These are phyloP conservation scores for Connochaetes taurinus DNA, from an alignment of 2,113 vertebrate species.

Conservation along the genomic window DNA sequence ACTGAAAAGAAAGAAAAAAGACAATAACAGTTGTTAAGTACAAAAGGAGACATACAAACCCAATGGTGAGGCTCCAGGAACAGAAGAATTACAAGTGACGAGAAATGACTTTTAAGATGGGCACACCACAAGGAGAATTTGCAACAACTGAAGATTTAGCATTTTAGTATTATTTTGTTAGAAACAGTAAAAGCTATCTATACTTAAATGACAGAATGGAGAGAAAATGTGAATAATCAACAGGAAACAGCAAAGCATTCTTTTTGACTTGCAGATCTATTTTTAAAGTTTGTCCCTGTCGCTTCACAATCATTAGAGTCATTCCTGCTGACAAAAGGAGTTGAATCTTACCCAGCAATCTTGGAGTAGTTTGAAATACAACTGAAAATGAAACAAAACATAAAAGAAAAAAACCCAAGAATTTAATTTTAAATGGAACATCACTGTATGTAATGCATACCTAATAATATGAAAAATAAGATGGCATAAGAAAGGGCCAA, in stretches of 20 bases:
- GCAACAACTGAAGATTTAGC: neutral
- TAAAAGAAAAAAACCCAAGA: neutral
- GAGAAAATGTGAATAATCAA: neutral
- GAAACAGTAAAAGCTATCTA: slow-evolving; percentile 44
- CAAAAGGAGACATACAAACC: neutral
- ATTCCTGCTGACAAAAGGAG: neutral
- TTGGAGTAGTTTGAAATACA: slow-evolving; percentile 27
- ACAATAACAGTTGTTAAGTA: neutral
- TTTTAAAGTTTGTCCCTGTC: slow-evolving; percentile 35
- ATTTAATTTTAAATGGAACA: slow-evolving; percentile 35
- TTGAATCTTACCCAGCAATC: neutral
- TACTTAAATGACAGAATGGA: slow-evolving; percentile 56
- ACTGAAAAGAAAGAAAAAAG: slow-evolving; percentile 14
- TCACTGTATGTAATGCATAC: neutral
- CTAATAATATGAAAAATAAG: slow-evolving; percentile 28
- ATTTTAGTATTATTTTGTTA: slow-evolving; percentile 52
- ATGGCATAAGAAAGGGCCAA: neutral
- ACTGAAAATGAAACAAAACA: slow-evolving; percentile 39
- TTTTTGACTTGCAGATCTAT: slow-evolving; percentile 50
- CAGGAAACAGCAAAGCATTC: neutral
- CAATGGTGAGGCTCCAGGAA: neutral
- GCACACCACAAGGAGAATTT: slow-evolving; percentile 18
- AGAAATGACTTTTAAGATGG: slow-evolving; percentile 19
- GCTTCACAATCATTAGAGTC: slow-evolving; percentile 7
- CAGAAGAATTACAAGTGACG: slow-evolving; percentile 1